Evolutionary conservation across 2,888 invertebrate genomes (phyloP), one percentile per base, ranked within the genome.

Genomic region (Nymphalis polychloros): DNA sequence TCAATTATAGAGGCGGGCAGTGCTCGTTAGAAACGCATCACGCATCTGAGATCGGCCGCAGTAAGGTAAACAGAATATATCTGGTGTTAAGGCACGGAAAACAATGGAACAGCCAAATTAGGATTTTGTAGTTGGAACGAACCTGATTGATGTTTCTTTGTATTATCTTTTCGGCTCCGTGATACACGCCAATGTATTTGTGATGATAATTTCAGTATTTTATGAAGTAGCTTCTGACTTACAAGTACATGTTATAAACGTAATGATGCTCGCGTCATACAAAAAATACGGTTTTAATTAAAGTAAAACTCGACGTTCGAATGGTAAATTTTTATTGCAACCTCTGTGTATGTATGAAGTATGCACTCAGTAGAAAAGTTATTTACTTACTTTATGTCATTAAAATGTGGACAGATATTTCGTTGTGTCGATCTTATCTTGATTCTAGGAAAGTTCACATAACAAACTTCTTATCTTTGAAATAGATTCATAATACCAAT

Each of bases 11-110:
- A 82, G 83, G 84, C 87, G 81, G 83, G 78, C 78, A 71, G 84
- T 79, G 84, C 92, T 92, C 90, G 92, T 92, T 92, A 90, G 92
- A 91, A 90, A 92, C 92, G 92, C 92, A 90, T 91, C 92, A 91
- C 90, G 92, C 91, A 92, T 92, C 87, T 89, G 87, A 89, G 91
- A 90, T 91, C 88, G 89, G 78, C 80, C 81, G 84, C 80, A 74
- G 85, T 83, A 84, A 85, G 84, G 86, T 84, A 87, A 88, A 87
- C 90, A 87, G 82, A 82, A 83, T 84, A 88, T 90, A 88, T 88
- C 88, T 89, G 88, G 90, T 87, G 89, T 88, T 88, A 88, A 88
- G 83, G 85, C 84, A 84, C 82, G 81, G 74, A 85, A 72, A 72
- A 91, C 90, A 90, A 91, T 90, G 91, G 89, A 70, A 77, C 81